These are phyloP conservation scores for Perognathus longimembris DNA, from an alignment of 2,113 vertebrate genomes.

Conservation along the genomic window DNA sequence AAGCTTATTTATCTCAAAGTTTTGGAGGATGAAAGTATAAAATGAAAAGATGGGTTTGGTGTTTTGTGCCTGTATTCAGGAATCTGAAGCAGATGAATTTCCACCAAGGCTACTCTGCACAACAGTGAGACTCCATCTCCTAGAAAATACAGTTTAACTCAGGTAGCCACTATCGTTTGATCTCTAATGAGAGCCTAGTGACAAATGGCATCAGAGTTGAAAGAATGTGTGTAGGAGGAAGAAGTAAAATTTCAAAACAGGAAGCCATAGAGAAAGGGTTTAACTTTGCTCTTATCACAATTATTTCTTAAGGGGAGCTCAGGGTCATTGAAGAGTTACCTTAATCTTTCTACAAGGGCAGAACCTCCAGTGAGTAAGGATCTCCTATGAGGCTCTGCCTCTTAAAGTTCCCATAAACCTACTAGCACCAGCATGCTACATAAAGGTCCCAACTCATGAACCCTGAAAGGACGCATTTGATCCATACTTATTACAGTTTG, in stretches of 20 bases:
- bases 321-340: background rate
- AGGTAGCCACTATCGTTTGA: background rate
- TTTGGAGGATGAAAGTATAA: background rate
- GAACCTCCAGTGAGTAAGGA: background rate
- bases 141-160: background rate
- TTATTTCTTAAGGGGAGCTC: background rate
- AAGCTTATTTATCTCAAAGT: background rate
- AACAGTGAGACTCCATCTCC: no score
- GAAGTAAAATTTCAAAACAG: background rate
- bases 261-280: no score
- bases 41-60: no score
- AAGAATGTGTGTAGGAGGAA: no score
- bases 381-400: background rate
- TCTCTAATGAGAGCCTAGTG: background rate
- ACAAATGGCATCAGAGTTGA: background rate
- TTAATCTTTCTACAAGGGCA: background rate
- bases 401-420: background rate
- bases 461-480: no score
- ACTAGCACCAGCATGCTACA: background rate
- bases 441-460: background rate
- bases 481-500: background rate
- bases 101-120: no score
- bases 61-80: no score
- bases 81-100: no score
- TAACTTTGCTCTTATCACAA: background rate